Percentiles rank a stretch among this genome's conserved stretches.
Conservation (phyloP, 2,797 vertebrate genomes). For the Typhlichthys subterraneus region DNA sequence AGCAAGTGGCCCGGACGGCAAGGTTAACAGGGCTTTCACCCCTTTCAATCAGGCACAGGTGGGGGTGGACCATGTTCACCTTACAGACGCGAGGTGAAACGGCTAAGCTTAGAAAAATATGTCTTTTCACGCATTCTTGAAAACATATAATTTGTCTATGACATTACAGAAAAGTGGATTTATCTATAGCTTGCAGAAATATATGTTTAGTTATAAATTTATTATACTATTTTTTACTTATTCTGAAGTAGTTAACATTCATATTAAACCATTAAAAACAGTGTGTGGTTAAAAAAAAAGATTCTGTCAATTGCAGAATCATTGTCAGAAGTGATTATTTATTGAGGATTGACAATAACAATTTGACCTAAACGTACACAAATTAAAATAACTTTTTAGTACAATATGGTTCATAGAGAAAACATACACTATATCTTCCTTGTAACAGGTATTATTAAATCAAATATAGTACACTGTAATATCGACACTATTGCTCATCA, state of each 20-base stretch:
- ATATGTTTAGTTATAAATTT: too few species aligned
- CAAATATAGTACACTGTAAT: too few species aligned
- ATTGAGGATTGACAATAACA: too few species aligned
- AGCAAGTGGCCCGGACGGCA: conserved; percentile 54
- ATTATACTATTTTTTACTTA: too few species aligned
- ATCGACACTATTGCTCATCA: too few species aligned
- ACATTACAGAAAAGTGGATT: conserved; percentile 20
- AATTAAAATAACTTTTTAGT: background rate
- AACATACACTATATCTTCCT: too few species aligned
- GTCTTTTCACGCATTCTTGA: conserved; percentile 23
- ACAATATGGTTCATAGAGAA: background rate
- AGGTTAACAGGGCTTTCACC: conserved; percentile 69
- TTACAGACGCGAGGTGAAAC: conserved; percentile 66
- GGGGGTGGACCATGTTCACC: conserved; percentile 64
- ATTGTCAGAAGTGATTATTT: too few species aligned
- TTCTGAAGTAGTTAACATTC: too few species aligned
- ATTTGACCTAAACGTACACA: background rate
- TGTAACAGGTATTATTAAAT: too few species aligned
- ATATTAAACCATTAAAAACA: too few species aligned
- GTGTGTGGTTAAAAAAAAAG: too few species aligned
- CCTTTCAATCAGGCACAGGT: conserved; percentile 60
- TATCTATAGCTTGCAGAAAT: too few species aligned
- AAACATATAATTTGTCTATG: conserved; percentile 27
- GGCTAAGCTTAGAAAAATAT: conserved; percentile 51
- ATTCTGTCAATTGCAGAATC: background rate